Evolutionary conservation across 2,797 vertebrate species (phyloP), one percentile per base, ranked within the genome.

Genomic region (Leuciscus waleckii): DNA sequence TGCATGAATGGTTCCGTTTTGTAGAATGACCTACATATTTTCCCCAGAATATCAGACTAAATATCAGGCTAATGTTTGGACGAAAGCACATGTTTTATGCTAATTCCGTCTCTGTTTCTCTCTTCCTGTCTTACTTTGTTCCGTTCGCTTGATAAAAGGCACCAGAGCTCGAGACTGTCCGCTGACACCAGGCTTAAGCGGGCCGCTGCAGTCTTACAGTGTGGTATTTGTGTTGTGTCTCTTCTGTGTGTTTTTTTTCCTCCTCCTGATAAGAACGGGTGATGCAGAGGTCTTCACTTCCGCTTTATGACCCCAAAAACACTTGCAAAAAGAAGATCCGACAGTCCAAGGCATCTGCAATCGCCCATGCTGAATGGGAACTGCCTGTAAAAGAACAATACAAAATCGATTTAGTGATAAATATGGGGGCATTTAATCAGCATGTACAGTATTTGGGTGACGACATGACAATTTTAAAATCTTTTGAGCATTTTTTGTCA

Each of bases 251-350:
- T 88, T 51, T 88, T 78, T 87, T 32, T 83, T 37, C 39, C 13
- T 13, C 10, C 13, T 29, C 26, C 63, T 65, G 26, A 29, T 32
- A 76, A 61, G 77, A 82, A 51, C 70, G 81, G 91, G 87, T 92
- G 88, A 92, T 89, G 61, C 81, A 63, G 77, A 91, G 91, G 88
- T 90, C 90, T 83, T 78, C 68, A 63, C 73, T 87, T 92, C 86
- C 35, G 29, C 71, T 77, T 69, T 46, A 43, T n/a, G 83, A 89
- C 79, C 65, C 39, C 43, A 29, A 87, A 87, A 85, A 84, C 89
- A 90, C 90, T 91, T 92, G 81, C 75, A 86, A 80, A 79, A 79
- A 37, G 81, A 83, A 85, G 82, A 83, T 83, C 56, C 32, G 14
- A 32, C 80, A 21, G n/a, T 37, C 54, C 63, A 17, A 83, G 75